Conservation (phyloP, 2,888 invertebrate genomes). For the Furcula furcula region DNA sequence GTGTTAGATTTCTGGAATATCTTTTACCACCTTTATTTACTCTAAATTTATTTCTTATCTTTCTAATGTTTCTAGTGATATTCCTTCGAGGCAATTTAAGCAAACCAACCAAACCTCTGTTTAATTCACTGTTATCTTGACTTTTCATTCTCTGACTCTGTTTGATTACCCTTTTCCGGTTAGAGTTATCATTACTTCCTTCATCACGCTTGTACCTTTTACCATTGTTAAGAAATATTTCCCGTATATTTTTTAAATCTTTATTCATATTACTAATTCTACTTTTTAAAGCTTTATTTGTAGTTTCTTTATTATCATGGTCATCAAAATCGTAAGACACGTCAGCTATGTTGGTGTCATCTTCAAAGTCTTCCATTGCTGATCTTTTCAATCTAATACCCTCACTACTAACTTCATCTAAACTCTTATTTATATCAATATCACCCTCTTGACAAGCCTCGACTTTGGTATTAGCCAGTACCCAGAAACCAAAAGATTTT, state of each 20-base stretch:
- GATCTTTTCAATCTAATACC: slow-evolving; percentile 43
- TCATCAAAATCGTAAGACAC: slow-evolving; percentile 29
- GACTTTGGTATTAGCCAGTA: slow-evolving; percentile 84
- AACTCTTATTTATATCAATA: slow-evolving; percentile 24
- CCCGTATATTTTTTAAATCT: slow-evolving; percentile 43
- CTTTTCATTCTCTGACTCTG: slow-evolving; percentile 20
- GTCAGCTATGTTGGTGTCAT: slow-evolving; percentile 21
- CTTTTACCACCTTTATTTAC: slow-evolving; percentile 21
- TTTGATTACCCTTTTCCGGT: slow-evolving; percentile 23
- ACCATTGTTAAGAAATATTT: slow-evolving; percentile 26
- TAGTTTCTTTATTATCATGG: slow-evolving; percentile 19
- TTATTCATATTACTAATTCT: slow-evolving; percentile 44
- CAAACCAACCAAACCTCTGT: slow-evolving; percentile 29
- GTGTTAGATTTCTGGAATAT: slow-evolving; percentile 20
- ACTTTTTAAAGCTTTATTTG: slow-evolving; percentile 33
- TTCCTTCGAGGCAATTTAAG: slow-evolving; percentile 24
- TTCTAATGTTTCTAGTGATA: slow-evolving; percentile 12
- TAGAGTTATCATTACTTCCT: slow-evolving; percentile 12
- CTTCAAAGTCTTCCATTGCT: slow-evolving; percentile 31
- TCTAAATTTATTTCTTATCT: slow-evolving; percentile 8
- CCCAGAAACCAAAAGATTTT: slow-evolving; percentile 88
- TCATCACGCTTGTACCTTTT: slow-evolving; percentile 42
- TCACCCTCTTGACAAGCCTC: slow-evolving; percentile 74
- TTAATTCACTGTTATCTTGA: slow-evolving; percentile 22
- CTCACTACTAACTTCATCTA: slow-evolving; percentile 19